A percentile compares a stretch with the other conserved stretches of the same genome.
Evolutionary conservation across 2,113 vertebrate genomes (phyloP).

Genomic region (Rhinogobius similis): DNA sequence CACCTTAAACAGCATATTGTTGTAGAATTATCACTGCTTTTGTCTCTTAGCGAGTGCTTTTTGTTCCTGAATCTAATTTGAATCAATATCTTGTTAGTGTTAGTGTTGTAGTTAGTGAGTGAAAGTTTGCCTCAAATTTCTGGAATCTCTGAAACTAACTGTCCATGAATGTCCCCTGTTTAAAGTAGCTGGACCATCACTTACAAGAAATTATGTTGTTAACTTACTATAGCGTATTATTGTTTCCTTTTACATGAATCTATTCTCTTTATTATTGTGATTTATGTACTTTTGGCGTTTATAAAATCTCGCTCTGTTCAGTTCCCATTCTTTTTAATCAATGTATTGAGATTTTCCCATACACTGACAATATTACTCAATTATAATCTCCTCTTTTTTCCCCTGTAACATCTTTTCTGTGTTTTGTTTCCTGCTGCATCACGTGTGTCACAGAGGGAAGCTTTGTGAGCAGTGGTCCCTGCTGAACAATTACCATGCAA

Average conservation of each 20-base stretch:
- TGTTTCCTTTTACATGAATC: too few relatives aligned
- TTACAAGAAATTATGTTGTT: not conserved
- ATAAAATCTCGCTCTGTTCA: not conserved
- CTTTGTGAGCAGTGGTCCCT: slow-evolving; percentile 79
- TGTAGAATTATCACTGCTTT: too few relatives aligned
- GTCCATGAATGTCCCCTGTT: too few relatives aligned
- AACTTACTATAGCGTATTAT: too few relatives aligned
- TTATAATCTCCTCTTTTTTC: not conserved
- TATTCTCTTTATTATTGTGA: not conserved
- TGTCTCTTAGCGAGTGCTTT: too few relatives aligned
- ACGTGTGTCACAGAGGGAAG: slow-evolving; percentile 75
- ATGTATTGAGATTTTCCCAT: not conserved
- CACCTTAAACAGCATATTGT: too few relatives aligned
- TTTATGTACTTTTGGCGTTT: not conserved
- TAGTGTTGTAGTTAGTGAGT: too few relatives aligned
- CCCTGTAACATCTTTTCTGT: slow-evolving; percentile 18
- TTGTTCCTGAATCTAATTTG: too few relatives aligned
- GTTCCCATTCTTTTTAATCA: not conserved
- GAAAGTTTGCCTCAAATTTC: too few relatives aligned
- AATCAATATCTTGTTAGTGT: too few relatives aligned
- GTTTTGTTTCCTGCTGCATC: slow-evolving; percentile 57
- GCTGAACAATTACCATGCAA: slow-evolving; percentile 90
- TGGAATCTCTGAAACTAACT: too few relatives aligned
- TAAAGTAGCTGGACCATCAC: too few relatives aligned
- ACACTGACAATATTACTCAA: slow-evolving; percentile 14